These are phyloP conservation scores for Oxystoma pomonae DNA, from an alignment of 2,888 invertebrate genomes.

Conservation along the genomic window DNA sequence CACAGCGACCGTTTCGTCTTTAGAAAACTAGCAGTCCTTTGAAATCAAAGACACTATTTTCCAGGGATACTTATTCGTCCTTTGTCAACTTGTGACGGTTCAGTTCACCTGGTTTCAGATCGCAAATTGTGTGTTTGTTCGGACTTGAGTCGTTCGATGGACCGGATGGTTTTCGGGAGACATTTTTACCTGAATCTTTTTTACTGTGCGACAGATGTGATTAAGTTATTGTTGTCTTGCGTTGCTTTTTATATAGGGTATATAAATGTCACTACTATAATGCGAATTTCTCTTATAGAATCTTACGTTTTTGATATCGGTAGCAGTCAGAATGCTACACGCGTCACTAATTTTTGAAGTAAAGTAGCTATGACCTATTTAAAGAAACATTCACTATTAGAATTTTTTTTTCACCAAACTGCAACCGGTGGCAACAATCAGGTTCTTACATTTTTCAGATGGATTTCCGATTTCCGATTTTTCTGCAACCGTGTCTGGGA, in stretches of 20 bases:
- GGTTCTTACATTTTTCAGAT: too few relatives aligned
- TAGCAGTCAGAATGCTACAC: too few relatives aligned
- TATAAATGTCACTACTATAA: not conserved
- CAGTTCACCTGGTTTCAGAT: slow-evolving; percentile 37
- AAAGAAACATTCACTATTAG: too few relatives aligned
- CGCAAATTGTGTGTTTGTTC: slow-evolving; percentile 20
- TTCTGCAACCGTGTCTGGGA: too few relatives aligned
- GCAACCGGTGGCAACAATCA: too few relatives aligned
- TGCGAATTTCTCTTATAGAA: too few relatives aligned
- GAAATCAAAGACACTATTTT: slow-evolving; percentile 38
- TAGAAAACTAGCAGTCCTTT: slow-evolving; percentile 29
- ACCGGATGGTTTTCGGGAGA: not conserved
- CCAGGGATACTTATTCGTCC: slow-evolving; percentile 37
- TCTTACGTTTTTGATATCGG: too few relatives aligned
- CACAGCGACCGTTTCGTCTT: slow-evolving; percentile 6
- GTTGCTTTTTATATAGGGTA: not conserved
- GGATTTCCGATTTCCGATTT: too few relatives aligned
- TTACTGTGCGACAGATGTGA: not conserved
- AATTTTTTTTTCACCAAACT: too few relatives aligned
- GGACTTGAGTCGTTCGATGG: slow-evolving; percentile 1
- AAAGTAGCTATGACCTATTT: too few relatives aligned
- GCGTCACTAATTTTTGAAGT: too few relatives aligned
- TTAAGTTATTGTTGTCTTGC: not conserved
- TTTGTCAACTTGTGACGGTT: slow-evolving; percentile 32
- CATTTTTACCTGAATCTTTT: not conserved